phyloP scores from a whole-genome alignment of 2,888 invertebrate species.

The Brassicogethes aeneus region DNA sequence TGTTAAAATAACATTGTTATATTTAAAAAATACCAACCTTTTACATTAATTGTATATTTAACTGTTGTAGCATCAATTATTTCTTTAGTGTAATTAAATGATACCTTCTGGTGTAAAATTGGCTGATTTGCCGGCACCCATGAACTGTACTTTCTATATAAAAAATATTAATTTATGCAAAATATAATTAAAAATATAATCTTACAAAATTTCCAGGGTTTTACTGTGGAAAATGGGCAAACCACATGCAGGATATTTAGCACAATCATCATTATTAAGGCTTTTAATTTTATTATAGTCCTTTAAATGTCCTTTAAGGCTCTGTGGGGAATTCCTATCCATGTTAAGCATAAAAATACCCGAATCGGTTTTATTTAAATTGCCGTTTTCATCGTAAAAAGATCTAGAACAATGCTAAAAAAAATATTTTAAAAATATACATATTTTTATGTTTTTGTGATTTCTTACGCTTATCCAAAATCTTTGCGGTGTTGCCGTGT shows the following conservation, averaged over 20 bases:
- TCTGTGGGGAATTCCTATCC: slow-evolving; percentile 35
- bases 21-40: no score
- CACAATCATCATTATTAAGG: slow-evolving; percentile 27
- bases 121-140: slow-evolving; percentile 35
- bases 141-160: slow-evolving; percentile 29
- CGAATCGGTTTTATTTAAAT: slow-evolving; percentile 27
- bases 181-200: slow-evolving; percentile 1
- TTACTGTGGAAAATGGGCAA: slow-evolving; percentile 28
- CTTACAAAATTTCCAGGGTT: slow-evolving; percentile 30
- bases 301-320: slow-evolving; percentile 24
- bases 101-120: slow-evolving; percentile 23
- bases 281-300: slow-evolving; percentile 23
- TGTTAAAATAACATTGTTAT: no score
- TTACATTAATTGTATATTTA: slow-evolving; percentile 43
- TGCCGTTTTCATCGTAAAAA: slow-evolving; percentile 27
- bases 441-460: slow-evolving; percentile 2
- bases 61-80: slow-evolving; percentile 32
- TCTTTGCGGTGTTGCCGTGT: slow-evolving; percentile 58
- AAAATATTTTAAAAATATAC: slow-evolving; percentile 4
- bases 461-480: slow-evolving; percentile 38
- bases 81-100: slow-evolving; percentile 28
- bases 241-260: slow-evolving; percentile 30
- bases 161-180: slow-evolving; percentile 5
- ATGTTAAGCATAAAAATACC: slow-evolving; percentile 34
- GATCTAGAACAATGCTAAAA: slow-evolving; percentile 30